These are phyloP conservation scores for Remorina albescens DNA, from an alignment of 2,797 vertebrate species.

Conservation along the genomic window DNA sequence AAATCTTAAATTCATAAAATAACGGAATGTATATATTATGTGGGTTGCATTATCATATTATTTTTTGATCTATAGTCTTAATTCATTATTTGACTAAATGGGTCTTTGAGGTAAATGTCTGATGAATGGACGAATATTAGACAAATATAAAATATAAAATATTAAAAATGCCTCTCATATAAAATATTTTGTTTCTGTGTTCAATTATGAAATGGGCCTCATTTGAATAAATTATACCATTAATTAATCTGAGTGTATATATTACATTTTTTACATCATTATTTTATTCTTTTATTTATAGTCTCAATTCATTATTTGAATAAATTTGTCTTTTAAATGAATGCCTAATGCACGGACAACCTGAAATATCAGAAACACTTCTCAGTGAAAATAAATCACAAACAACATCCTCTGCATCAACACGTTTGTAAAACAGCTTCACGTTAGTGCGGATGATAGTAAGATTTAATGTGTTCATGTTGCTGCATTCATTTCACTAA, in stretches of 20 bases:
- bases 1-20: background rate
- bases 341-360: background rate
- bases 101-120: too few relatives aligned
- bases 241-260: background rate
- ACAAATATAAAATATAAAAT: too few relatives aligned
- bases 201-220: background rate
- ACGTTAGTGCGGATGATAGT: background rate
- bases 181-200: background rate
- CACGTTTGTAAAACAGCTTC: conserved; percentile 2
- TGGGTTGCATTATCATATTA: too few relatives aligned
- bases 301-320: too few relatives aligned
- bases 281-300: too few relatives aligned
- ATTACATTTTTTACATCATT: background rate
- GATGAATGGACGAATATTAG: too few relatives aligned
- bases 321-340: background rate
- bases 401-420: background rate
- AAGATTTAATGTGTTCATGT: conserved; percentile 1
- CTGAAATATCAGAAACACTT: background rate
- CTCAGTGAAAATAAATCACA: background rate
- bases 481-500: conserved; percentile 10
- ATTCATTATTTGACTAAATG: too few relatives aligned
- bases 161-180: too few relatives aligned
- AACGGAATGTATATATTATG: too few relatives aligned
- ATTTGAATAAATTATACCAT: background rate
- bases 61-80: too few relatives aligned